A percentile compares a stretch with the other conserved stretches of the same genome.
Evolutionary conservation across 2,888 invertebrate species (phyloP).

Genomic region (Perizoma flavofasciatum): DNA sequence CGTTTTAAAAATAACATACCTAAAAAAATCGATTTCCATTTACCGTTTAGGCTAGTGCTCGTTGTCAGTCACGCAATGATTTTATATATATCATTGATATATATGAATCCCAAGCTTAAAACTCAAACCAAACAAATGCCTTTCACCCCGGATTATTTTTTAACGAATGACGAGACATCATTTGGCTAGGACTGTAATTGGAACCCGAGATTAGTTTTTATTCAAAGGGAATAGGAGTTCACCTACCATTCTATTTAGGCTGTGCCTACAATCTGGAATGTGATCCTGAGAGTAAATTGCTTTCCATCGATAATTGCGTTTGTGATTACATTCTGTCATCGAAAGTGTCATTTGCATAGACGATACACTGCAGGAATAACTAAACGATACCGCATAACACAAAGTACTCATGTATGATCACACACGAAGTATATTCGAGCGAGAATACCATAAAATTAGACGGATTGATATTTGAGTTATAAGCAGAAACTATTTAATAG

Average conservation of each 20-base stretch:
- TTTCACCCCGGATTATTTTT: too few species aligned
- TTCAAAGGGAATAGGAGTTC: too few species aligned
- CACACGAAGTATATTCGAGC: not conserved
- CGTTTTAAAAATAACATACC: too few species aligned
- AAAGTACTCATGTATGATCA: not conserved
- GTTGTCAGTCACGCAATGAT: too few species aligned
- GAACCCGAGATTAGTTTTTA: too few species aligned
- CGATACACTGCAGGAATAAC: constrained; percentile 44
- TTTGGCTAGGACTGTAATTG: too few species aligned
- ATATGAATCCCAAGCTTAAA: too few species aligned
- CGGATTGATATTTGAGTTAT: not conserved
- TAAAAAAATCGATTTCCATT: too few species aligned
- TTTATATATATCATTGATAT: too few species aligned
- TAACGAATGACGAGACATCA: too few species aligned
- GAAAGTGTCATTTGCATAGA: constrained; percentile 51
- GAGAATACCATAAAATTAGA: constrained; percentile 1
- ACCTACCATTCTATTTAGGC: not conserved
- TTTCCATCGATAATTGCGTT: constrained; percentile 52
- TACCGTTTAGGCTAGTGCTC: too few species aligned
- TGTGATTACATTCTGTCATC: constrained; percentile 49
- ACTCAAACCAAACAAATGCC: too few species aligned
- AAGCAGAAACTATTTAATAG: constrained; percentile 2
- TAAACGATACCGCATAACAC: constrained; percentile 29
- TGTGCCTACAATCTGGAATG: constrained; percentile 45
- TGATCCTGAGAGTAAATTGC: constrained; percentile 51